These are phyloP conservation scores for Dioctria rufipes DNA, from an alignment of 2,888 invertebrate genomes.

Conservation along the genomic window DNA sequence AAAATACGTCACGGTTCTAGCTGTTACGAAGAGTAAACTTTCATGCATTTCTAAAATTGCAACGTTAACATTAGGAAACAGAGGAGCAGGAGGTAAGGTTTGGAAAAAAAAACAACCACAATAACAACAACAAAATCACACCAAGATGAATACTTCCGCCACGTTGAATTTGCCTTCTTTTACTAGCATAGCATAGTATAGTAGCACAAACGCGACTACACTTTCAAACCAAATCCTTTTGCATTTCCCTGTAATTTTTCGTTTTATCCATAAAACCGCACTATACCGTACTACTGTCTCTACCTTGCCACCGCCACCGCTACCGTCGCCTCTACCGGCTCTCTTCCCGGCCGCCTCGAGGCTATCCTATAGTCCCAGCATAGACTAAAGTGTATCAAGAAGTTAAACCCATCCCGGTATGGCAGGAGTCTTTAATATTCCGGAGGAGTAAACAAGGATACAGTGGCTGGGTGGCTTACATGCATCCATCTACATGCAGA, in stretches of 20 bases:
- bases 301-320: conserved; percentile 28
- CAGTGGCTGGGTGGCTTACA: conserved; percentile 48
- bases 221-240: conserved; percentile 25
- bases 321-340: background rate
- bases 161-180: conserved; percentile 21
- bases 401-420: conserved; percentile 20
- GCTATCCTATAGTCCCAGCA: background rate
- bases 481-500: conserved; percentile 51
- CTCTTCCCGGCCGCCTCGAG: background rate
- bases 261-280: conserved; percentile 38
- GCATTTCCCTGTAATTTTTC: conserved; percentile 32
- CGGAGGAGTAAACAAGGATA: conserved; percentile 52
- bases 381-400: conserved; percentile 19
- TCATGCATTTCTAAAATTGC: conserved; percentile 52
- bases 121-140: background rate
- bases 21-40: conserved; percentile 41
- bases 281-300: conserved; percentile 9
- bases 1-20: conserved; percentile 28
- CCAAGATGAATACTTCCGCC: conserved; percentile 39
- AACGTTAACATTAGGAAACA: conserved; percentile 39
- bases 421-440: conserved; percentile 54
- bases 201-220: conserved; percentile 16
- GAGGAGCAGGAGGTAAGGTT: background rate
- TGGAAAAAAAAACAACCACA: too few relatives aligned
- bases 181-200: background rate